A percentile compares a stretch with the other conserved stretches of the same genome.
phyloP scores from a whole-genome alignment of 2,113 vertebrate genomes.

The Chiloscyllium plagiosum region DNA sequence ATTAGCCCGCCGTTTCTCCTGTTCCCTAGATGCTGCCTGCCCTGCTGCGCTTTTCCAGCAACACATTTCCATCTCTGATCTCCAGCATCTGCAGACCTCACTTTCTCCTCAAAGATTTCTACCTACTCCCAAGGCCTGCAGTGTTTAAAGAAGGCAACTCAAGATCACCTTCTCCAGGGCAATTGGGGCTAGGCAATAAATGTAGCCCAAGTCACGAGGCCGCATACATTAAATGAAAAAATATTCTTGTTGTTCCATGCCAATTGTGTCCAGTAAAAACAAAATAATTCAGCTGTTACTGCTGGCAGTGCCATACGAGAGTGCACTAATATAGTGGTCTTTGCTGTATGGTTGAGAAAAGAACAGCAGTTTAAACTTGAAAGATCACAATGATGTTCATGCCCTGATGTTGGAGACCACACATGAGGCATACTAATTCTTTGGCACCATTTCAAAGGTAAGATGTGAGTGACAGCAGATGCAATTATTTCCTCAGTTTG shows the following conservation, averaged over 20 bases:
- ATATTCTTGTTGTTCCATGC: not conserved
- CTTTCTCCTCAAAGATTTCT: too few relatives aligned
- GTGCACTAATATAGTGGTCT: not conserved
- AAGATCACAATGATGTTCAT: constrained; percentile 16
- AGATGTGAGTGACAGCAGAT: not conserved
- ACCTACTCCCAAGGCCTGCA: not conserved
- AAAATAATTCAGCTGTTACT: not conserved
- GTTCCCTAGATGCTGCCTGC: too few relatives aligned
- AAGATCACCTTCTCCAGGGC: not conserved
- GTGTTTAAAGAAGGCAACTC: not conserved
- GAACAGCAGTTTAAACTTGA: not conserved
- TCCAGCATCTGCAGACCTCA: too few relatives aligned
- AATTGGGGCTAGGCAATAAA: not conserved
- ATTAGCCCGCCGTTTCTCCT: too few relatives aligned
- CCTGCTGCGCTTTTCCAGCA: too few relatives aligned
- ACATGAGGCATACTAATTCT: constrained; percentile 6
- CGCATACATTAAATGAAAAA: not conserved
- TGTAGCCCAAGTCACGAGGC: not conserved
- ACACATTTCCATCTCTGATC: too few relatives aligned
- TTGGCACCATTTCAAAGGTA: not conserved
- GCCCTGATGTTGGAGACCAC: not conserved
- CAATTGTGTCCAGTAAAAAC: not conserved
- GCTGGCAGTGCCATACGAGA: too few relatives aligned
- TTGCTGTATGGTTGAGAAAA: not conserved
- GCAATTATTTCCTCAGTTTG: not conserved